These are phyloP conservation scores for Atta colombica DNA, from an alignment of 1,140 invertebrate genomes.

Conservation along the genomic window DNA sequence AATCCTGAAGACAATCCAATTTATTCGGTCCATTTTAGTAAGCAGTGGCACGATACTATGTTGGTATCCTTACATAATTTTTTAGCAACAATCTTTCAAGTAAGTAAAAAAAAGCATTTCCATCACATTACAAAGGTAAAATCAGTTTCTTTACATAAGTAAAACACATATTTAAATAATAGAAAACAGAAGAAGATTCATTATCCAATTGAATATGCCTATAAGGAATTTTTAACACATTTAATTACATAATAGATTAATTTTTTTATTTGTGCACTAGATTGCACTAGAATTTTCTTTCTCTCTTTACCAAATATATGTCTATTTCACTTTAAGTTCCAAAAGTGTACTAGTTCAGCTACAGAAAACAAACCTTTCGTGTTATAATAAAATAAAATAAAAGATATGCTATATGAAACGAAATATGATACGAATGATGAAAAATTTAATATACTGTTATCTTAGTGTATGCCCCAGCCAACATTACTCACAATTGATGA, in stretches of 20 bases:
- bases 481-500: slow-evolving; percentile 94
- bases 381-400: neutral
- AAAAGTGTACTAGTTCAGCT: too few relatives aligned
- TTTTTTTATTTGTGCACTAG: too few relatives aligned
- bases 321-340: too few relatives aligned
- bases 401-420: neutral
- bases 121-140: slow-evolving; percentile 27
- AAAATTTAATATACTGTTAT: slow-evolving; percentile 58
- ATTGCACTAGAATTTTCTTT: too few relatives aligned
- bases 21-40: slow-evolving; percentile 96
- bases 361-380: neutral
- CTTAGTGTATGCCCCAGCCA: slow-evolving; percentile 93
- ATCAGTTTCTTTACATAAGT: neutral
- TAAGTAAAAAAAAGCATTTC: slow-evolving; percentile 78
- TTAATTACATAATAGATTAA: too few relatives aligned
- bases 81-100: slow-evolving; percentile 95
- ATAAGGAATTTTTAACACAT: too few relatives aligned
- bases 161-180: too few relatives aligned
- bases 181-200: too few relatives aligned
- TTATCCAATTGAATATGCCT: too few relatives aligned
- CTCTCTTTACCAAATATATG: too few relatives aligned
- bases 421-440: slow-evolving; percentile 31
- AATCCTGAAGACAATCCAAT: slow-evolving; percentile 96
- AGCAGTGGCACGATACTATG: slow-evolving; percentile 98
- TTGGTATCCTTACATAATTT: slow-evolving; percentile 98